Evolutionary conservation across 1,140 invertebrate genomes (phyloP), one percentile per base, ranked within the genome.

Genomic region (Brachionus plicatilis): DNA sequence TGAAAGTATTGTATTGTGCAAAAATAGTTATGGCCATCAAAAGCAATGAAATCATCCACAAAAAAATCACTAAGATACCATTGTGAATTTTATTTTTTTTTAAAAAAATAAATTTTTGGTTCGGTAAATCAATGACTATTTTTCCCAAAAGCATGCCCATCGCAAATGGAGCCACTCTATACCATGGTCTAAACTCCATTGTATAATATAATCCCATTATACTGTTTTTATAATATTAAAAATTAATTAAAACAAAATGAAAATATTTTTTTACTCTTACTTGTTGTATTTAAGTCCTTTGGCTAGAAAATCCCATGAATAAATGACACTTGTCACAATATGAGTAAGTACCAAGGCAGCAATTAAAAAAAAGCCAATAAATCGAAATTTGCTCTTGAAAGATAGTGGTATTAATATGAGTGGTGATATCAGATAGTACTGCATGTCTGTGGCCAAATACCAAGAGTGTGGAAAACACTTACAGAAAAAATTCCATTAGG

Each of bases 371-470:
- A 20, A 80, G 33, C 27, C 37, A 33, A 50, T 11, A 41, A 33
- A 84, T 17, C 45, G 20, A 41, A 33, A 6, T 53, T 85, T 72
- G 17, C 7, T 72, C 17, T 72, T 72, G 68, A 43, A 72, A 5
- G 33, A 41, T 17, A 88, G 60, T 3, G 86, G 85, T 24, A 86
- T 75, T 8, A 89, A 78, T 43, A 94, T 88, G 0, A 94, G 88
- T 3, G 93, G 91, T 0, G 93, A 92, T 0, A 93, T 87, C 2
- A 93, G 88, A 88, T 94, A 94, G 45, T 94, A 90, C 87, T 94
- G 93, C 89, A 94, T 94, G 86, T 95, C 94, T 86, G 94, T 94
- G 6, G 94, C 94, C 80, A 95, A 90, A 88, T 93, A 94, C 94
- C 93, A 94, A 0, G 92, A 43, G 17, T 72, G 68, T n/a, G 68